A percentile compares a stretch with the other conserved stretches of the same genome.
Conservation (phyloP, 2,113 vertebrate species). For the Peromyscus polionotus region DNA sequence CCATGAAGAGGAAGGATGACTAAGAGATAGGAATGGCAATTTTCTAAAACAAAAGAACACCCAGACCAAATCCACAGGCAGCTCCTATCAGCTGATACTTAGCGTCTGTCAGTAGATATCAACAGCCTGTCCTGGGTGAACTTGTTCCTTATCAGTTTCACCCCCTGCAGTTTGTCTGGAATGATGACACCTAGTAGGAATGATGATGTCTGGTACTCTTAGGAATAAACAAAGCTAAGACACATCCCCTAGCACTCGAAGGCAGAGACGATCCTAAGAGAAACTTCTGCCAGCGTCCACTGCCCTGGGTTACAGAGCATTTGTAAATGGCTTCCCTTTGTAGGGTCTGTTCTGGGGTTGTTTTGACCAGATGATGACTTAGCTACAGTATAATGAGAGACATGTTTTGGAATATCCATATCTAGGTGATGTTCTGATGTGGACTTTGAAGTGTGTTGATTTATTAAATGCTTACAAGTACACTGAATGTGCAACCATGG, state of each 20-base stretch:
- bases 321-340: not conserved
- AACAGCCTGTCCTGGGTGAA: not conserved
- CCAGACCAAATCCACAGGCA: not conserved
- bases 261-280: not conserved
- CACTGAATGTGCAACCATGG: not conserved
- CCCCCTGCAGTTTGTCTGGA: not conserved
- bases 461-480: not conserved
- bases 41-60: slow-evolving; percentile 44
- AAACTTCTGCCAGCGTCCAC: not conserved
- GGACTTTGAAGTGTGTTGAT: not conserved
- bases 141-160: not conserved
- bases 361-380: slow-evolving; percentile 13
- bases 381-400: not conserved
- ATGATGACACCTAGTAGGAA: not conserved
- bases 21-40: not conserved
- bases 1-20: not conserved
- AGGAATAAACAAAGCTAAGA: not conserved
- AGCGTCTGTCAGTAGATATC: not conserved
- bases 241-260: not conserved
- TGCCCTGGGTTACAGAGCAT: not conserved
- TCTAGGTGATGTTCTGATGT: not conserved
- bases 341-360: not conserved
- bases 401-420: not conserved
- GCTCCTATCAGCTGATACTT: not conserved
- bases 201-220: not conserved